Evolutionary conservation across 2,888 invertebrate species (phyloP).

Genomic region (Osedax fenrisi): DNA sequence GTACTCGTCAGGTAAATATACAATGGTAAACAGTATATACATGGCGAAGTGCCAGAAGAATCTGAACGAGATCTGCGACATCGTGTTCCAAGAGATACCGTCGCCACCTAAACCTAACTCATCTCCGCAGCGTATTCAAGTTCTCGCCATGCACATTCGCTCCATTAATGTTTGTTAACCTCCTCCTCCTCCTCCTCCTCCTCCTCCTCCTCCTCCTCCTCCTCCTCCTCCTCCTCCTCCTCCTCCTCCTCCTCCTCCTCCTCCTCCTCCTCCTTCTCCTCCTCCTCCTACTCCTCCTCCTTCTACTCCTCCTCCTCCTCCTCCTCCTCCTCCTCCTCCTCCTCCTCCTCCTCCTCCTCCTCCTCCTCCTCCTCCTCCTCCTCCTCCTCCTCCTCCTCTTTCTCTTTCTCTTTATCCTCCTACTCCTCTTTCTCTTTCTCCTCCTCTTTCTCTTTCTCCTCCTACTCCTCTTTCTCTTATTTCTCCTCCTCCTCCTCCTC

Average conservation of each 20-base stretch:
- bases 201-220: conserved; percentile 1
- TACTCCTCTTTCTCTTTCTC: too few species aligned
- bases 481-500: conserved; percentile 5
- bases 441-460: not conserved
- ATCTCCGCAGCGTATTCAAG: too few species aligned
- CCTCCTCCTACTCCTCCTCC: not conserved
- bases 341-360: conserved; percentile 13
- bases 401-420: not conserved
- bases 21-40: too few species aligned
- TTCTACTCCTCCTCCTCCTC: not conserved
- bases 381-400: not conserved
- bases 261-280: conserved; percentile 4
- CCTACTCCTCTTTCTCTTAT: not conserved
- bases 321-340: conserved; percentile 8
- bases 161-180: too few species aligned
- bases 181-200: not conserved
- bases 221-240: not conserved
- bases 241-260: not conserved
- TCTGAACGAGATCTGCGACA: too few species aligned
- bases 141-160: too few species aligned
- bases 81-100: too few species aligned
- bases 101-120: too few species aligned
- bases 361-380: not conserved
- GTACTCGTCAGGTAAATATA: too few species aligned
- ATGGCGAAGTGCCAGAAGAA: too few species aligned